Conservation (phyloP, 2,888 invertebrate species). For the Beris morrisii region DNA sequence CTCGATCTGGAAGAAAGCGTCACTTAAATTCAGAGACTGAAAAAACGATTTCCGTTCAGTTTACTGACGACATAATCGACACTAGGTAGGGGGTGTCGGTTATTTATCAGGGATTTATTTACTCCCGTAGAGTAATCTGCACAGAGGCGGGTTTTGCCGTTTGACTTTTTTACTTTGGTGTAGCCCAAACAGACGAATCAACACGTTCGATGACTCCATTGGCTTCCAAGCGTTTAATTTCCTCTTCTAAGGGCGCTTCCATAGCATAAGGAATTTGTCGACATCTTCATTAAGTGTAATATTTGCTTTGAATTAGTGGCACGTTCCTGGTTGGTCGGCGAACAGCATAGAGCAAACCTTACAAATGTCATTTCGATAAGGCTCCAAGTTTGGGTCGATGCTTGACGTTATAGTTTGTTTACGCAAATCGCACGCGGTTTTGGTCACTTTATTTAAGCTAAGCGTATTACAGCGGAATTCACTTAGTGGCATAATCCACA, state of each 20-base stretch:
- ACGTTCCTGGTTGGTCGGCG: too few relatives aligned
- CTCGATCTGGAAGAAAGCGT: background rate
- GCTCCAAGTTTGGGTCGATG: too few relatives aligned
- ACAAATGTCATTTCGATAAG: too few relatives aligned
- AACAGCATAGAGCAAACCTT: too few relatives aligned
- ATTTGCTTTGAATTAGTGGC: background rate
- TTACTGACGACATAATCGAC: background rate
- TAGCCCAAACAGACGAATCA: slow-evolving; percentile 3
- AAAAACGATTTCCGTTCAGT: slow-evolving; percentile 1
- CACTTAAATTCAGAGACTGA: slow-evolving; percentile 1
- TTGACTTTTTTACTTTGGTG: slow-evolving; percentile 5
- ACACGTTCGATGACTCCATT: slow-evolving; percentile 7
- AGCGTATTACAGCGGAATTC: background rate
- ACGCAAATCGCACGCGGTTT: too few relatives aligned
- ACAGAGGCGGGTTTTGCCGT: background rate
- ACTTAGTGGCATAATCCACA: background rate
- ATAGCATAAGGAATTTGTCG: slow-evolving; percentile 3
- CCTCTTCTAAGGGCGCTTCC: background rate
- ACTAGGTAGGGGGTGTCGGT: slow-evolving; percentile 5
- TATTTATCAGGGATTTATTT: background rate
- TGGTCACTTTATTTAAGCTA: too few relatives aligned
- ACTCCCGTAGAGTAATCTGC: slow-evolving; percentile 1
- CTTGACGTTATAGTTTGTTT: too few relatives aligned
- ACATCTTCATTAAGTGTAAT: background rate
- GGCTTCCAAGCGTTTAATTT: background rate